A percentile compares a stretch with the other conserved stretches of the same genome.
Conservation (phyloP, 2,797 vertebrate genomes). For the Pantherophis vulpinus region DNA sequence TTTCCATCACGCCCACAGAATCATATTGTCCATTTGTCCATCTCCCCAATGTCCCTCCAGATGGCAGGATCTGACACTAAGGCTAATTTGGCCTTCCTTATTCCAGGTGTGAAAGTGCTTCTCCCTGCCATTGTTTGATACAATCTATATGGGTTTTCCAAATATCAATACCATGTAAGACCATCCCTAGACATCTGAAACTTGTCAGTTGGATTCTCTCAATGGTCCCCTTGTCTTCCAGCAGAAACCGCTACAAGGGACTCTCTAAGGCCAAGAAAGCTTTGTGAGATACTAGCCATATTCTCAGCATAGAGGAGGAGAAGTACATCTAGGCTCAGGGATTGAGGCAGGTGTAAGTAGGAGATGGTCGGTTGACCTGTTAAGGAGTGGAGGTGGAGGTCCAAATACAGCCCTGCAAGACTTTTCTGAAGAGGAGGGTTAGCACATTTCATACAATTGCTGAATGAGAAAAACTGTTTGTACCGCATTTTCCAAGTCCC, state of each 20-base stretch:
- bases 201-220: not conserved
- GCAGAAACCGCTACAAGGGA: not conserved
- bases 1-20: too few species aligned
- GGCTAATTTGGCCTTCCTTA: too few species aligned
- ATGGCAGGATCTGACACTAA: too few species aligned
- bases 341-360: too few species aligned
- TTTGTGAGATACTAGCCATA: not conserved
- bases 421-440: too few species aligned
- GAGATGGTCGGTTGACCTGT: too few species aligned
- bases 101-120: too few species aligned
- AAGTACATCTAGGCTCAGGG: not conserved
- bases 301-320: not conserved
- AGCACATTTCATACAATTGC: too few species aligned
- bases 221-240: not conserved
- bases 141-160: not conserved
- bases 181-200: not conserved
- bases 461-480: not conserved
- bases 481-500: not conserved
- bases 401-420: too few species aligned
- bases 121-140: not conserved
- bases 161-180: accelerated
- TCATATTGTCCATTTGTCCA: not conserved
- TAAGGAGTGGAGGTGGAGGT: too few species aligned
- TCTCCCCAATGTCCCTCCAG: too few species aligned
- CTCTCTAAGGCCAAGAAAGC: not conserved